A percentile compares a stretch with the other conserved stretches of the same genome.
Conservation (phyloP, 92 coral and sea anemone genomes). For the Palythoa heliodiscus region DNA sequence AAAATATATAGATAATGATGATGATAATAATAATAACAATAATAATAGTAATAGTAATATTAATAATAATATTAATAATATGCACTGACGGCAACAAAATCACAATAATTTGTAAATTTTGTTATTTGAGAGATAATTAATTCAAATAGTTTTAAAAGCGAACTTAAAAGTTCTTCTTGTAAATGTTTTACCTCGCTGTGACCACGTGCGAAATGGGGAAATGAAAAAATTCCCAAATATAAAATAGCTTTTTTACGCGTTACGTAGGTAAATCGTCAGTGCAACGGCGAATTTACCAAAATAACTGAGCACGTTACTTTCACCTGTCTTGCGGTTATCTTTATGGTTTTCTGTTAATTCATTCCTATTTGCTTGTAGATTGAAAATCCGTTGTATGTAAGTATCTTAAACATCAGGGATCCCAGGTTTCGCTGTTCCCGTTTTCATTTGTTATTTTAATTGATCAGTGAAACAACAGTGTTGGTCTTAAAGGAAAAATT, state of each 20-base stretch:
- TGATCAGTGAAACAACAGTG: not conserved
- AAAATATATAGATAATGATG: too few relatives aligned
- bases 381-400: not conserved
- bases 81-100: too few relatives aligned
- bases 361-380: not conserved
- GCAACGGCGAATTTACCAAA: not conserved
- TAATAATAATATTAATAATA: too few relatives aligned
- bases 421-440: not conserved
- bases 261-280: too few relatives aligned
- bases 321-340: constrained; percentile 25
- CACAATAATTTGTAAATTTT: too few relatives aligned
- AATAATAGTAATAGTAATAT: too few relatives aligned
- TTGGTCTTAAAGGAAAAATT: too few relatives aligned
- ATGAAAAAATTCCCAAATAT: not conserved
- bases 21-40: too few relatives aligned
- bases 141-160: not conserved
- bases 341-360: not conserved
- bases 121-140: too few relatives aligned
- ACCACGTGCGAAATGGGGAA: not conserved
- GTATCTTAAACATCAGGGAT: constrained; percentile 17
- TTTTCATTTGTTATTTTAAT: not conserved
- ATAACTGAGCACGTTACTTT: not conserved
- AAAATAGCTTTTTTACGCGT: too few relatives aligned
- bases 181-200: too few relatives aligned
- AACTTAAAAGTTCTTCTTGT: not conserved